A percentile compares a stretch with the other conserved stretches of the same genome.
These are phyloP conservation scores for Acleris literana DNA, from an alignment of 2,888 invertebrate genomes.

Conservation along the genomic window DNA sequence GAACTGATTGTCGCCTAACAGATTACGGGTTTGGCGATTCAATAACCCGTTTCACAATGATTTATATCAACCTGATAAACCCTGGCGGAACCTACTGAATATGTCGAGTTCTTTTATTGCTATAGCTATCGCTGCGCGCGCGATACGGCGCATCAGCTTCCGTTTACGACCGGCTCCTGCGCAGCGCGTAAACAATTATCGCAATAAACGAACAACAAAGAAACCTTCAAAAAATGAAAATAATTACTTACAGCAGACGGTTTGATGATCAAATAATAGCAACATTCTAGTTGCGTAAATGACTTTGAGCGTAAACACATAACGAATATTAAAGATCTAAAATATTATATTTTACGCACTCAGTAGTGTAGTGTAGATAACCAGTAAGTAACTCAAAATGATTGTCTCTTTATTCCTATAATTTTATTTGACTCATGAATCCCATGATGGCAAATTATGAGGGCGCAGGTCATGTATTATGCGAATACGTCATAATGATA, in stretches of 20 bases:
- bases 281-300: conserved; percentile 11
- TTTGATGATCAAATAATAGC: conserved; percentile 20
- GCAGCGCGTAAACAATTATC: conserved; percentile 66
- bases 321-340: too few relatives aligned
- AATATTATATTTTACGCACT: too few relatives aligned
- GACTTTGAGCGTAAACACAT: conserved; percentile 2
- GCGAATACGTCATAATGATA: conserved; percentile 11
- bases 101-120: conserved; percentile 18
- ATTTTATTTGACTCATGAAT: conserved; percentile 29
- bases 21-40: neutral
- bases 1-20: neutral
- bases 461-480: conserved; percentile 20
- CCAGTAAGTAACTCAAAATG: conserved; percentile 3
- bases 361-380: too few relatives aligned
- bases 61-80: neutral
- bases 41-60: neutral
- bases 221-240: conserved; percentile 41
- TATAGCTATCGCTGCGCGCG: conserved; percentile 22
- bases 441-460: conserved; percentile 22
- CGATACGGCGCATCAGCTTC: conserved; percentile 43
- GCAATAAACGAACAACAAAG: conserved; percentile 72
- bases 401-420: conserved; percentile 27
- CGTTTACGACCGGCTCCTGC: conserved; percentile 59
- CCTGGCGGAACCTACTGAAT: conserved; percentile 11
- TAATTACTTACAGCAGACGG: conserved; percentile 22